These are phyloP conservation scores for Anarsia innoxiella DNA, from an alignment of 2,888 invertebrate genomes.

Conservation along the genomic window DNA sequence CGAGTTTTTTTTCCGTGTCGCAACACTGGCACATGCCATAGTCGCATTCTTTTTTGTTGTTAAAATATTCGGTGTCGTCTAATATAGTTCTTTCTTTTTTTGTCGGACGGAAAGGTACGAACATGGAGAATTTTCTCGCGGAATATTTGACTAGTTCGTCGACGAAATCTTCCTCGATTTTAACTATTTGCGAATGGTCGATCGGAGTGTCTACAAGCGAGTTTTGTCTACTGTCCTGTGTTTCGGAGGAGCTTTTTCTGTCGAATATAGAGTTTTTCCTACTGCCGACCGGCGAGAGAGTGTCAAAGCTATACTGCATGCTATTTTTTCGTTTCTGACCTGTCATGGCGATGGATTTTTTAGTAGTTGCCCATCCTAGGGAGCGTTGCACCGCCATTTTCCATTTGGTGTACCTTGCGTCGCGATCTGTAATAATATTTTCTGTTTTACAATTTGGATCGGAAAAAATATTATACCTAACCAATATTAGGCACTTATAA, in stretches of 20 bases:
- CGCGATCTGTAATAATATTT: conserved; percentile 86
- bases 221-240: conserved; percentile 13
- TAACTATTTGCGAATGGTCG: conserved; percentile 30
- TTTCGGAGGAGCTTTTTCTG: conserved; percentile 15
- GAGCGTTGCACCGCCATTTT: conserved; percentile 95
- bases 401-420: conserved; percentile 91
- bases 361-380: conserved; percentile 89
- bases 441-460: no score
- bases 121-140: conserved; percentile 54
- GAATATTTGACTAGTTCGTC: conserved; percentile 54
- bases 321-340: conserved; percentile 75
- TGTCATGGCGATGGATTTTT: conserved; percentile 85
- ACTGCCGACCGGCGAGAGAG: conserved; percentile 18
- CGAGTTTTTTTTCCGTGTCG: conserved; percentile 35
- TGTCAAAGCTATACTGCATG: conserved; percentile 36
- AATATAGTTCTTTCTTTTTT: conserved; percentile 50
- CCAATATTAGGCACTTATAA: no score
- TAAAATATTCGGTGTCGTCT: conserved; percentile 56
- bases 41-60: conserved; percentile 61
- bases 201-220: conserved; percentile 28
- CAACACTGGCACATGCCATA: conserved; percentile 62
- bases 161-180: conserved; percentile 27
- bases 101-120: conserved; percentile 34
- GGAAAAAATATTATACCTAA: no score
- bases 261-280: conserved; percentile 20